phyloP scores from a whole-genome alignment of 2,797 vertebrate species.

The Mormyrops attenuatus region DNA sequence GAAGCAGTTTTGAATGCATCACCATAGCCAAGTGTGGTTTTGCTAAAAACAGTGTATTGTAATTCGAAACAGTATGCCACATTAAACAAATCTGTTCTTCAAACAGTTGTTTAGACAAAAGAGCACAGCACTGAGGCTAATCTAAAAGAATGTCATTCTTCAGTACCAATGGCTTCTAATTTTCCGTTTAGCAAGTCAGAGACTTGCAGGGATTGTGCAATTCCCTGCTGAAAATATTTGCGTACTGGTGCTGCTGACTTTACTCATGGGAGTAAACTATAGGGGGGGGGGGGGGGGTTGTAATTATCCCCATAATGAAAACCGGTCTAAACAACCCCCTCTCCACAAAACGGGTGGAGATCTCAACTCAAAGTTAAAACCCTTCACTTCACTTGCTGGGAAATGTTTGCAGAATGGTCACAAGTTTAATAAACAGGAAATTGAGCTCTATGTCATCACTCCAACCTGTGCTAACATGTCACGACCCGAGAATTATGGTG shows the following conservation, averaged over 20 bases:
- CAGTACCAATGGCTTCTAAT: background rate
- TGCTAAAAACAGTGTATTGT: background rate
- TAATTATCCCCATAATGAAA: background rate
- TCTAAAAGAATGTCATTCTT: background rate
- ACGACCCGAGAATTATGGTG: background rate
- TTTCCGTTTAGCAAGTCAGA: background rate
- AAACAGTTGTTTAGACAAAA: background rate
- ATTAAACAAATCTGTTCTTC: background rate
- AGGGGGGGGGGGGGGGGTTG: background rate
- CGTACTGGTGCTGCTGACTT: background rate
- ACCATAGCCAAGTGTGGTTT: background rate
- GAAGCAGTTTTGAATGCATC: background rate
- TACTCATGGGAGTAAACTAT: background rate
- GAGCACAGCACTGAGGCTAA: background rate
- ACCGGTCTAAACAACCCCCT: background rate
- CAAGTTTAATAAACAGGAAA: background rate
- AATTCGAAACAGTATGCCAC: background rate
- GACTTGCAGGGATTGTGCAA: background rate
- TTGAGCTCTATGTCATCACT: background rate
- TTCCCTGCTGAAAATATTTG: background rate
- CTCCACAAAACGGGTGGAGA: background rate
- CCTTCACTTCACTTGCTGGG: background rate
- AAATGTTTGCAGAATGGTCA: background rate
- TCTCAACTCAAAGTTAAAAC: background rate
- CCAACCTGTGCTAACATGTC: background rate